A percentile compares a stretch with the other conserved stretches of the same genome.
phyloP scores from a whole-genome alignment of 2,888 invertebrate species.

The Archaeoteleia sp. region DNA sequence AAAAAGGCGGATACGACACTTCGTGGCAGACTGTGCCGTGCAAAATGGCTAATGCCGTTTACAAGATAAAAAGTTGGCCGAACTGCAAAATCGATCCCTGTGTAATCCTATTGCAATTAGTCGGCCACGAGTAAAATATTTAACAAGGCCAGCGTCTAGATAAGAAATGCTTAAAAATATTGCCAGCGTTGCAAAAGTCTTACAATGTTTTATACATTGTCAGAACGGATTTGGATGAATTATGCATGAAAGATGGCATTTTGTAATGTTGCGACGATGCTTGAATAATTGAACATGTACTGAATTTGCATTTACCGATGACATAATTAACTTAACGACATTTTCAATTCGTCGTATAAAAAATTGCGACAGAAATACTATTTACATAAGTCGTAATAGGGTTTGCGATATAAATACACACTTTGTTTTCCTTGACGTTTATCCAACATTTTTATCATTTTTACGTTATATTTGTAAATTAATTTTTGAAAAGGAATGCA shows the following conservation, averaged over 20 bases:
- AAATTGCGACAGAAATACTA: no score
- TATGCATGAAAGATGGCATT: constrained; percentile 11
- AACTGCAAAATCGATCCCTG: constrained; percentile 1
- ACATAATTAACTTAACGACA: constrained; percentile 1
- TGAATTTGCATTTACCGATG: constrained; percentile 14
- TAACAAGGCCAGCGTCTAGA: constrained; percentile 1
- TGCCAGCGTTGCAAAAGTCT: no score
- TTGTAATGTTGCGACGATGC: constrained; percentile 17
- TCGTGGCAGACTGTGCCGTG: no score
- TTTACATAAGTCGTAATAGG: no score
- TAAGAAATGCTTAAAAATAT: constrained; percentile 16
- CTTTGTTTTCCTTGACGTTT: no score
- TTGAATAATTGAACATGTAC: constrained; percentile 30
- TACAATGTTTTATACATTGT: no score
- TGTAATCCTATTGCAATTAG: neutral
- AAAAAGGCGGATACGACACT: neutral
- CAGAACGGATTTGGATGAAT: constrained; percentile 20
- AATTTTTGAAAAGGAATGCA: no score
- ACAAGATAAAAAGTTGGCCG: neutral
- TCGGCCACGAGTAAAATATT: constrained; percentile 6
- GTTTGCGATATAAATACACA: no score
- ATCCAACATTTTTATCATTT: no score
- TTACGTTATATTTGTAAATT: no score
- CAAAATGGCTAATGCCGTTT: no score
- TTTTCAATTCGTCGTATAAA: no score